Base-by-base conservation (phyloP, 2,888 invertebrate species). In the Amblyjoppa fuscipennis region DNA sequence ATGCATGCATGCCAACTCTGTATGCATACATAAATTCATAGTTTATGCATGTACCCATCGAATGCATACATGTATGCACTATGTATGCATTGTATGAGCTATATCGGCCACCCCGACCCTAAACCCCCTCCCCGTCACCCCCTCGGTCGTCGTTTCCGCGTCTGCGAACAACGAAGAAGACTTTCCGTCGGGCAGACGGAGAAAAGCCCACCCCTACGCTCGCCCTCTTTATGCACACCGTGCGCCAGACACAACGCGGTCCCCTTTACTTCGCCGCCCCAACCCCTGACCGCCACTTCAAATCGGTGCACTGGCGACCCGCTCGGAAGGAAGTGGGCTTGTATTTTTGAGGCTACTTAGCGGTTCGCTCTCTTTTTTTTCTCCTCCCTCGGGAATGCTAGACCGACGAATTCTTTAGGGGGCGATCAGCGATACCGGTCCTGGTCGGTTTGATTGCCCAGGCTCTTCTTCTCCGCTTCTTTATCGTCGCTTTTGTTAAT, bases 331-430 rank as follows among this genome's bases (percentile, higher is more conserved):
- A 85, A 85, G 83, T 73, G 49, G 61, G 83, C 85, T 85, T 80
- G 76, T 76, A 80, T 85, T 85, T 82, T 85, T 41, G 82, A 76
- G 69, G 82, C 83, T 85, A 80, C 83, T 85, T 85, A 83, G 83
- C 76, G 74, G 76, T 59, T 41, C 45, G 20, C 25, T 2, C 25
- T 2, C 20, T 28, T 41, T 49, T 78, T 78, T 78, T 78, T 66
- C 11, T 9, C 5, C 49, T 51, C 28, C 51, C 70, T 31, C 28
- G n/a, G 7, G 3, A 25, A 20, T 28, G 38, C 49, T 51, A 80
- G 51, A 77, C 38, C 41, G 53, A 28, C 77, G 53, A 53, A 56
- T 77, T 56, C 41, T 68, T 77, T 53, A 68, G 41, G 64, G 51
- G 51, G 71, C 71, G 61, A 80, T 79, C 71, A 45, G 51, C 25